Evolutionary conservation across 2,797 vertebrate species (phyloP).

Genomic region (Netta rufina): DNA sequence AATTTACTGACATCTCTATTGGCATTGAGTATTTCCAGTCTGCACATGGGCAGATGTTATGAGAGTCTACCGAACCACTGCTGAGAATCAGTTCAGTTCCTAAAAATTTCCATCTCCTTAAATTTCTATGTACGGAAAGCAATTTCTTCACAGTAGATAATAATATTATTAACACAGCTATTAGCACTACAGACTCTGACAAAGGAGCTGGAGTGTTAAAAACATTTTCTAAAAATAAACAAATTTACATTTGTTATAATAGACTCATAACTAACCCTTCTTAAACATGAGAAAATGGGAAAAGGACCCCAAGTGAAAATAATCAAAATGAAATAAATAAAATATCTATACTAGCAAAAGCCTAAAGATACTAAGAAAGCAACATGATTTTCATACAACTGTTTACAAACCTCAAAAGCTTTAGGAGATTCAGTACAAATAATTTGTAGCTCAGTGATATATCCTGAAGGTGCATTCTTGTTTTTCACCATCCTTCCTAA

Average conservation of each 20-base stretch:
- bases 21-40: background rate
- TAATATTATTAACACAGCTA: slow-evolving; percentile 46
- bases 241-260: background rate
- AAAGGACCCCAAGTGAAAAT: background rate
- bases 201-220: slow-evolving; percentile 8
- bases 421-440: background rate
- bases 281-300: background rate
- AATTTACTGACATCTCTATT: background rate
- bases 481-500: background rate
- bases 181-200: background rate
- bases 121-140: slow-evolving; percentile 21
- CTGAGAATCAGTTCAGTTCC: slow-evolving; percentile 22
- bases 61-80: slow-evolving; percentile 18
- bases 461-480: background rate
- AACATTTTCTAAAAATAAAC: slow-evolving; percentile 35
- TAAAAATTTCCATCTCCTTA: slow-evolving; percentile 44
- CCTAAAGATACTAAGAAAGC: background rate
- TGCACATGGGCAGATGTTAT: slow-evolving; percentile 33
- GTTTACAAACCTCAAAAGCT: background rate
- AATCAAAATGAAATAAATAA: background rate
- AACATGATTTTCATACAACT: background rate
- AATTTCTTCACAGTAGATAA: slow-evolving; percentile 14
- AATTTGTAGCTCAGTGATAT: background rate
- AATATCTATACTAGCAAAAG: background rate
- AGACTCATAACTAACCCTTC: background rate